These are phyloP conservation scores for Troides oblongomaculatus DNA, from an alignment of 2,888 invertebrate species.

Conservation along the genomic window DNA sequence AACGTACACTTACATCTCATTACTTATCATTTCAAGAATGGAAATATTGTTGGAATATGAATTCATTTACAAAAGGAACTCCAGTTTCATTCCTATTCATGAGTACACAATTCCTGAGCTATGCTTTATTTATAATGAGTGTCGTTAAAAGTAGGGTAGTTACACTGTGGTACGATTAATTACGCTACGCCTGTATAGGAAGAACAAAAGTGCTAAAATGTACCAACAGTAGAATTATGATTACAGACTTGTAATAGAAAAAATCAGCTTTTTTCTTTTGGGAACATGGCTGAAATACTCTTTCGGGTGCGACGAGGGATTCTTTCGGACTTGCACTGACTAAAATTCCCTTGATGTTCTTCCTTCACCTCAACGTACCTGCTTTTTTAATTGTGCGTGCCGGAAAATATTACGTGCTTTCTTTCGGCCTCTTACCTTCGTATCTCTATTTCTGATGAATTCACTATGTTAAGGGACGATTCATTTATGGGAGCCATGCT, in stretches of 20 bases:
- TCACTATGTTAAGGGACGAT: no score
- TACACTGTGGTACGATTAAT: constrained; percentile 13
- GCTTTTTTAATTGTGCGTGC: no score
- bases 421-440: no score
- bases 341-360: no score
- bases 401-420: no score
- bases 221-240: neutral
- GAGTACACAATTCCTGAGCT: constrained; percentile 2
- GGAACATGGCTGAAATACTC: no score
- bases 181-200: constrained; percentile 4
- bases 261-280: neutral
- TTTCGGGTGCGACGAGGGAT: no score
- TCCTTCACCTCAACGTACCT: no score
- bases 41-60: neutral
- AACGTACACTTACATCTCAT: neutral
- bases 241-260: neutral
- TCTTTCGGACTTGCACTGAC: no score
- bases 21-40: neutral
- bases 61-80: constrained; percentile 5
- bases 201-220: constrained; percentile 15
- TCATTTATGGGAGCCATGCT: no score
- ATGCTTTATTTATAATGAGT: constrained; percentile 5
- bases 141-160: constrained; percentile 13
- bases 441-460: no score
- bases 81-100: constrained; percentile 2